A percentile compares a stretch with the other conserved stretches of the same genome.
Conservation (phyloP, 1,140 invertebrate genomes). For the Tenebrio molitor region DNA sequence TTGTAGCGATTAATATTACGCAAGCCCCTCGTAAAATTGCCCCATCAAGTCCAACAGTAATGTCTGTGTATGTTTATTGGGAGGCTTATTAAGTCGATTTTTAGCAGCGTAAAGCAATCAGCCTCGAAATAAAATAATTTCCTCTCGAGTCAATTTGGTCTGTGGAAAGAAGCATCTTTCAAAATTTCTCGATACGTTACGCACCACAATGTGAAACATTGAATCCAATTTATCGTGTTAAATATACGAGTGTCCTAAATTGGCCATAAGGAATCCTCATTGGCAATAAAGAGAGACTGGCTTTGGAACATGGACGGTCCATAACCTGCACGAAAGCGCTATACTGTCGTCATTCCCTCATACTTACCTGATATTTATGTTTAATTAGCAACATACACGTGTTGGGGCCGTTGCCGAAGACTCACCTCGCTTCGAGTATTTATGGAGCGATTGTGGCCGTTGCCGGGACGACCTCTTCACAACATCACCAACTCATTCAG, state of each 20-base stretch:
- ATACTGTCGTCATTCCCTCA: constrained; percentile 38
- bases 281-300: constrained; percentile 19
- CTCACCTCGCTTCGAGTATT: constrained; percentile 11
- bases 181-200: too few relatives aligned
- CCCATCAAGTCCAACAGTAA: too few relatives aligned
- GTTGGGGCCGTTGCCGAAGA: neutral
- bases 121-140: too few relatives aligned
- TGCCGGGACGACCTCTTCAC: neutral
- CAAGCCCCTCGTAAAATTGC: too few relatives aligned
- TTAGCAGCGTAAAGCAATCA: too few relatives aligned
- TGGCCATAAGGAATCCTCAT: constrained; percentile 16
- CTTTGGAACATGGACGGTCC: constrained; percentile 13
- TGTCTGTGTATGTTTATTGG: too few relatives aligned
- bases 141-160: too few relatives aligned
- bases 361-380: constrained; percentile 36
- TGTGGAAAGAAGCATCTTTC: too few relatives aligned
- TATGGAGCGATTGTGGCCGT: neutral
- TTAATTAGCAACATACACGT: constrained; percentile 33
- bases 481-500: too few relatives aligned
- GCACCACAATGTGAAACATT: neutral
- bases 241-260: neutral
- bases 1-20: neutral
- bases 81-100: too few relatives aligned
- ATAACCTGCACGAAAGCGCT: constrained; percentile 36
- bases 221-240: constrained; percentile 16